Evolutionary conservation across 2,797 vertebrate species (phyloP).

Genomic region (Poecilia picta): DNA sequence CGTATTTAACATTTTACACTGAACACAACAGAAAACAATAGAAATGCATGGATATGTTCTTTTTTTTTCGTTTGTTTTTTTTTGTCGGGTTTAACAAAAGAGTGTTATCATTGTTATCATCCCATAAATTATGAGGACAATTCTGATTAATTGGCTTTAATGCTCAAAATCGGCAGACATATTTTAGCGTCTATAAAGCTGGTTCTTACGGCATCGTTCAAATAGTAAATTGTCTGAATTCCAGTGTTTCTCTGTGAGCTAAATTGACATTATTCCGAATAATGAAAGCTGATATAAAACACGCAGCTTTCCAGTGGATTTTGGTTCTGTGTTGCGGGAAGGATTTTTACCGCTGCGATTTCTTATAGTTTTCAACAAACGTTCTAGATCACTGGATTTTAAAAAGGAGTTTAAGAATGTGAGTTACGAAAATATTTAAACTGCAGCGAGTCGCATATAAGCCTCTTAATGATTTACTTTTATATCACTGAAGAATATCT

Average conservation of each 20-base stretch:
- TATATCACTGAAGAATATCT: not conserved
- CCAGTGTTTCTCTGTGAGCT: not conserved
- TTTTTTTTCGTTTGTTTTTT: too few relatives aligned
- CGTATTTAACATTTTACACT: not conserved
- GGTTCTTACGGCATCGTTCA: not conserved
- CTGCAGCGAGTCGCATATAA: not conserved
- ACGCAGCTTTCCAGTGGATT: not conserved
- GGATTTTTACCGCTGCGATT: not conserved
- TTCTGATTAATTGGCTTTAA: not conserved
- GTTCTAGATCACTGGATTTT: not conserved
- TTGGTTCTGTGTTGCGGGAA: not conserved
- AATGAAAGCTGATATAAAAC: not conserved
- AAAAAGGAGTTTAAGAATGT: not conserved
- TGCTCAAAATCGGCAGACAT: not conserved
- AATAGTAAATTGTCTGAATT: not conserved
- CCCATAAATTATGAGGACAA: not conserved
- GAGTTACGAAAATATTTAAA: too few relatives aligned
- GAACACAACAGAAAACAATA: too few relatives aligned
- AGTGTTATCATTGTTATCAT: too few relatives aligned
- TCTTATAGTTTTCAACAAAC: not conserved
- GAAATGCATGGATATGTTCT: too few relatives aligned
- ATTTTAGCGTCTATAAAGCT: not conserved
- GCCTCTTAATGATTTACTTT: not conserved
- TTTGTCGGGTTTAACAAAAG: too few relatives aligned
- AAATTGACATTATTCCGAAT: not conserved